Percentiles rank a stretch among this genome's conserved stretches.
Evolutionary conservation across 2,113 vertebrate genomes (phyloP).

Genomic region (Corythornis cristatus): DNA sequence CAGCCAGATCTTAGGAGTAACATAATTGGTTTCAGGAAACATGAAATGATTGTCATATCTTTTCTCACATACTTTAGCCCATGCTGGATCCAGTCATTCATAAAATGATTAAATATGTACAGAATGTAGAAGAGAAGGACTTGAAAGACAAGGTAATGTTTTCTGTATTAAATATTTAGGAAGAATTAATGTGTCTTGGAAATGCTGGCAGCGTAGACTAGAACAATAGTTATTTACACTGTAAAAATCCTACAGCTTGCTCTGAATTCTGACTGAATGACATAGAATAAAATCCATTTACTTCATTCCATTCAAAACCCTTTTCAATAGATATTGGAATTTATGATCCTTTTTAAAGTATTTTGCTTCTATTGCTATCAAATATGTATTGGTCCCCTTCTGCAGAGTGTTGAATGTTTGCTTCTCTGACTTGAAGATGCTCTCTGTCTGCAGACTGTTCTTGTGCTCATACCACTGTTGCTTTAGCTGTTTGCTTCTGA

Average conservation of each 20-base stretch:
- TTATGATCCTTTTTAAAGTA: neutral
- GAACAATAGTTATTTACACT: neutral
- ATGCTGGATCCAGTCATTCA: slow-evolving; percentile 98
- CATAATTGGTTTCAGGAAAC: neutral
- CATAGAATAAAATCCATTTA: neutral
- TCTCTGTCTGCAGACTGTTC: neutral
- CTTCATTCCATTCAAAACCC: neutral
- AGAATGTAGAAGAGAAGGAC: slow-evolving; percentile 97
- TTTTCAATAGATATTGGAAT: neutral
- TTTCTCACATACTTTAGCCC: slow-evolving; percentile 78
- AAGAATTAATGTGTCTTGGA: neutral
- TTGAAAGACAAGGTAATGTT: slow-evolving; percentile 96
- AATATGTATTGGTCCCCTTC: neutral
- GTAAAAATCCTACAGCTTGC: neutral
- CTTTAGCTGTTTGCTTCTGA: neutral
- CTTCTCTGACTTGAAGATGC: neutral
- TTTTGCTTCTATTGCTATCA: neutral
- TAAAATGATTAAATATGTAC: slow-evolving; percentile 96
- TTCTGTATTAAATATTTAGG: neutral
- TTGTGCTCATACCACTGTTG: neutral
- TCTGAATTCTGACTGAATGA: neutral
- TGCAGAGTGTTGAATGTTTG: neutral
- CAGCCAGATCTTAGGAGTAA: neutral
- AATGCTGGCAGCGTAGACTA: neutral
- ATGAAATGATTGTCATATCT: neutral